Evolutionary conservation across 2,888 invertebrate genomes (phyloP).

Genomic region (Chorisops tibialis): DNA sequence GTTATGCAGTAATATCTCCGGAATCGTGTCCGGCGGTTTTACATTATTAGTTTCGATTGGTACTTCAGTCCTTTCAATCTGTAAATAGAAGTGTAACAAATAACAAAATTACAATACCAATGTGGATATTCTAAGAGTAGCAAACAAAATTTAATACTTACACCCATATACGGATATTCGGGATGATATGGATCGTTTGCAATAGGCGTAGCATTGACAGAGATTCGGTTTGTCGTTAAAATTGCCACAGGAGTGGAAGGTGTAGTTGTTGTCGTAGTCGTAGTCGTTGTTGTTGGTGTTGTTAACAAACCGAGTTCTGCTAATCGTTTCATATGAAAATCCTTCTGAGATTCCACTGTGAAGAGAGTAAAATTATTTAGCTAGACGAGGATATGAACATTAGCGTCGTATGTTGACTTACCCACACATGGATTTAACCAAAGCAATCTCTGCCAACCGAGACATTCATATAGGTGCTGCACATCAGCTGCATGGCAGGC

Average conservation of each 20-base stretch:
- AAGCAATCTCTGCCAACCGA: constrained; percentile 84
- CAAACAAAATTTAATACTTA: no score
- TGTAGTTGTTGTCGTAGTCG: constrained; percentile 55
- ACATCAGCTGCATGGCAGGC: constrained; percentile 84
- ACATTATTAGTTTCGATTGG: constrained; percentile 52
- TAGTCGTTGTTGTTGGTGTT: constrained; percentile 52
- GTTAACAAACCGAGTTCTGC: constrained; percentile 55
- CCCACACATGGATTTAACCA: constrained; percentile 94
- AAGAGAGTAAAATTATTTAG: constrained; percentile 28
- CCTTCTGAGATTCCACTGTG: constrained; percentile 85
- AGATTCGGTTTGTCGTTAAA: constrained; percentile 22
- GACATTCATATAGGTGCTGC: constrained; percentile 79
- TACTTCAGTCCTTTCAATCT: constrained; percentile 35
- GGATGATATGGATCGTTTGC: neutral
- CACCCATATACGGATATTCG: neutral
- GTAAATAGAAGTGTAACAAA: neutral
- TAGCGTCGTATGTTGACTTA: constrained; percentile 59
- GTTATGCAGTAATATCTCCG: constrained; percentile 45
- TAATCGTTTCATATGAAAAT: constrained; percentile 68
- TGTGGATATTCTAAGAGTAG: no score
- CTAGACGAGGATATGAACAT: neutral
- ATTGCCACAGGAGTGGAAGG: constrained; percentile 43
- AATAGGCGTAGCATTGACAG: neutral
- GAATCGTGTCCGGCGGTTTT: constrained; percentile 50
- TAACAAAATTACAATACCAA: no score